A percentile compares a stretch with the other conserved stretches of the same genome.
Evolutionary conservation across 2,113 vertebrate genomes (phyloP).

Genomic region (Lophura nycthemera): DNA sequence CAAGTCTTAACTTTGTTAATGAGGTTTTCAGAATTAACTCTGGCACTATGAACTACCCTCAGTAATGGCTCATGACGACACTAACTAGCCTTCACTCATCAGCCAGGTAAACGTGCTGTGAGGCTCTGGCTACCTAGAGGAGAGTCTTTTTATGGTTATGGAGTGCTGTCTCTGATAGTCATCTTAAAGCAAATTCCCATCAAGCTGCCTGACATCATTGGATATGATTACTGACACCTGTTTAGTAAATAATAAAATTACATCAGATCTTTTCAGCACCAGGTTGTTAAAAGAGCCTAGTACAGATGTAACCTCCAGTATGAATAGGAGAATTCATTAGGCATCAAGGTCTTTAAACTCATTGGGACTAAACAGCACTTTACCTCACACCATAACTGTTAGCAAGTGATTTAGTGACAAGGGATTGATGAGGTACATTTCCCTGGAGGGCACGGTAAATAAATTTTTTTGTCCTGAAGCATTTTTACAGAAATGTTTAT

Average conservation of each 20-base stretch:
- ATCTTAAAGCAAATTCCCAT: neutral
- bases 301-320: conserved; percentile 28
- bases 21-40: neutral
- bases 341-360: conserved; percentile 53
- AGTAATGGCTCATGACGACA: neutral
- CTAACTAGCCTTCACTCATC: fast-evolving
- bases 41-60: no score
- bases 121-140: neutral
- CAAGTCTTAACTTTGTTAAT: neutral
- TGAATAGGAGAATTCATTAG: conserved; percentile 60
- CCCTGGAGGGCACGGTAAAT: conserved; percentile 59
- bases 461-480: conserved; percentile 31
- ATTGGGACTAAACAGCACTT: conserved; percentile 15
- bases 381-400: conserved; percentile 40
- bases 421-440: conserved; percentile 58
- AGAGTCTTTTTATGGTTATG: neutral
- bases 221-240: conserved; percentile 42
- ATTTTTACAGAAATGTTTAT: conserved; percentile 71
- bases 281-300: conserved; percentile 7
- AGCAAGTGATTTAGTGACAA: conserved; percentile 67
- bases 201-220: neutral
- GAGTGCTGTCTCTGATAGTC: neutral
- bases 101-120: fast-evolving
- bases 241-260: conserved; percentile 45
- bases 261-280: conserved; percentile 59